Conservation (phyloP, 2,888 invertebrate genomes). For the Meloe dianella region DNA sequence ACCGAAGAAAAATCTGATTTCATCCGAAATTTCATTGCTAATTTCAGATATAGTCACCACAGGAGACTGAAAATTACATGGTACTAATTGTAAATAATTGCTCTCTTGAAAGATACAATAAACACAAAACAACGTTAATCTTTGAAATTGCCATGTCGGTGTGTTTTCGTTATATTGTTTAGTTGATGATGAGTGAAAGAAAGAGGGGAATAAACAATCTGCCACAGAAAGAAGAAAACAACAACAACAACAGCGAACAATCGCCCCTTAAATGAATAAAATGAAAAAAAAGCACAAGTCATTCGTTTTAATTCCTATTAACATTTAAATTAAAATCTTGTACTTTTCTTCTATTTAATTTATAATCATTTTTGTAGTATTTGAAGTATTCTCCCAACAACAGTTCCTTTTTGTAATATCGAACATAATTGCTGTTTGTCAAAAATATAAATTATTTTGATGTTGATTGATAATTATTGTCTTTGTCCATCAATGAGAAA, state of each 20-base stretch:
- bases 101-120: slow-evolving; percentile 5
- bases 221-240: not conserved
- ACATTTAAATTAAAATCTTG: slow-evolving; percentile 25
- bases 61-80: not conserved
- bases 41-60: not conserved
- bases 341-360: not conserved
- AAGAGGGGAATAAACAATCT: not conserved
- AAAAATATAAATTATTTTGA: not conserved
- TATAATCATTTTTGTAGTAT: not conserved
- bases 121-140: slow-evolving; percentile 5
- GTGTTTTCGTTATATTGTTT: not conserved
- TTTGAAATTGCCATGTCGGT: slow-evolving; percentile 1
- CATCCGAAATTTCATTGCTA: not conserved
- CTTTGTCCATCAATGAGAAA: not conserved
- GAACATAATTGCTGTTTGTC: not conserved
- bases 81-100: slow-evolving; percentile 8
- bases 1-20: not conserved
- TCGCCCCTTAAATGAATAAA: slow-evolving; percentile 3
- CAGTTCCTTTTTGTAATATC: not conserved
- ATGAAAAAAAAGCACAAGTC: slow-evolving; percentile 27
- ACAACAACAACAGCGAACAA: not conserved
- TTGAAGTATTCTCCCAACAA: not conserved
- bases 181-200: slow-evolving; percentile 6
- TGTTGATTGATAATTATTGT: not conserved
- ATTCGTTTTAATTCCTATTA: slow-evolving; percentile 29